A percentile compares a stretch with the other conserved stretches of the same genome.
phyloP scores from a whole-genome alignment of 2,797 vertebrate species.

The Tadarida brasiliensis region DNA sequence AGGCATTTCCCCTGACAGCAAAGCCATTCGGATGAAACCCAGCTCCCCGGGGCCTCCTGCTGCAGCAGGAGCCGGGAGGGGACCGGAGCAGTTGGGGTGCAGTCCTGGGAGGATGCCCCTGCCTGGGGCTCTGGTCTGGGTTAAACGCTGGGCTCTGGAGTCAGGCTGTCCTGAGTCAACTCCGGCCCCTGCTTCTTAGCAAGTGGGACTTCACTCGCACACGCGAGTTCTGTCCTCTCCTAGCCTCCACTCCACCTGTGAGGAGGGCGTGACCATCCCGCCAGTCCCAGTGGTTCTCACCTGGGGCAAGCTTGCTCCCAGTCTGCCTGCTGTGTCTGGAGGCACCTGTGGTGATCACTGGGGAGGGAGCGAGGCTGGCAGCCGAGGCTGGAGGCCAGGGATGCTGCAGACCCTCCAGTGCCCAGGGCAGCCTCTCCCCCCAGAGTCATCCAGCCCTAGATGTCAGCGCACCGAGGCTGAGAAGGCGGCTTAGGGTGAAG shows the following conservation, averaged over 20 bases:
- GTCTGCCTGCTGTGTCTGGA: no score
- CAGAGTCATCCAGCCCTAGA: not conserved
- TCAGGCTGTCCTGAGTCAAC: not conserved
- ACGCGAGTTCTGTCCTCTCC: not conserved
- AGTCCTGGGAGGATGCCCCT: no score
- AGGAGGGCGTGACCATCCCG: not conserved
- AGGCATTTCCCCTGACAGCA: not conserved
- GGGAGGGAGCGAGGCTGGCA: not conserved
- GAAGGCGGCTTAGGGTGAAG: not conserved
- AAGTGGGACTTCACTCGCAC: not conserved
- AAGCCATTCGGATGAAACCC: not conserved
- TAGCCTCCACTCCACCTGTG: not conserved
- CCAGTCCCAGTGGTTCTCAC: not conserved
- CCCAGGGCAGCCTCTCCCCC: not conserved
- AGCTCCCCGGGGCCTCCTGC: conserved; percentile 30
- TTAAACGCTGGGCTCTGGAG: not conserved
- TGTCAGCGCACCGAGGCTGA: rapidly evolving
- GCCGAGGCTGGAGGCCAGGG: not conserved
- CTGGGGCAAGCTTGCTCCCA: not conserved
- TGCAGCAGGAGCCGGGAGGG: not conserved
- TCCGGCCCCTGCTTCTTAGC: not conserved
- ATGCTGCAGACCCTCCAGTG: rapidly evolving
- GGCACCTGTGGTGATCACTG: not conserved
- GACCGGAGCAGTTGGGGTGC: not conserved
- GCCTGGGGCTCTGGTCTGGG: not conserved